Percentiles rank a stretch among this genome's conserved stretches.
Conservation (phyloP, 2,113 vertebrate genomes). For the Epinephelus moara region DNA sequence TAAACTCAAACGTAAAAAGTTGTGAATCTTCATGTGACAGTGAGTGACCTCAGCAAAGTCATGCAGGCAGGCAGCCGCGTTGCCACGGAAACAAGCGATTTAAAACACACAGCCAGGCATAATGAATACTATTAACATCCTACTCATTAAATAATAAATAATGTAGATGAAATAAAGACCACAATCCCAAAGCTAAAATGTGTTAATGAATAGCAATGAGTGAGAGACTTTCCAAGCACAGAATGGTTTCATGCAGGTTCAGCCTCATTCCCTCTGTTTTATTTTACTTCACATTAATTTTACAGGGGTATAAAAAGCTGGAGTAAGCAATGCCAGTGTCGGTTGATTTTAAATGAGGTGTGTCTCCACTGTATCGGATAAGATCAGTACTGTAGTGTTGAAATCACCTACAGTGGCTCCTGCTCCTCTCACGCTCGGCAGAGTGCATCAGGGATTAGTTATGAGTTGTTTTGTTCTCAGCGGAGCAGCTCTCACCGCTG, state of each 20-base stretch:
- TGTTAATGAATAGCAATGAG: constrained; percentile 23
- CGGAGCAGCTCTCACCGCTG: background rate
- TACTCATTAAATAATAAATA: constrained; percentile 46
- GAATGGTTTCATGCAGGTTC: background rate
- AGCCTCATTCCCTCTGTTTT: background rate
- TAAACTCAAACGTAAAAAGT: background rate
- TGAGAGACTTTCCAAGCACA: background rate
- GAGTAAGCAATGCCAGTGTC: background rate
- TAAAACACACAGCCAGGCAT: constrained; percentile 13
- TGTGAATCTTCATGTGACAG: background rate
- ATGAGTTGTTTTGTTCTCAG: background rate
- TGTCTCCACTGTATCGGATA: background rate
- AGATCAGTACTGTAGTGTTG: background rate
- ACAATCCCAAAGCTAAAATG: constrained; percentile 20
- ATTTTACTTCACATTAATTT: constrained; percentile 25
- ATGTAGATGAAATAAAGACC: constrained; percentile 38
- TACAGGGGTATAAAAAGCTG: background rate
- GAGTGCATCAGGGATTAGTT: background rate
- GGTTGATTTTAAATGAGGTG: background rate
- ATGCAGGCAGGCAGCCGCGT: background rate
- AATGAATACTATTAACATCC: constrained; percentile 38
- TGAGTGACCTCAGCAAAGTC: background rate
- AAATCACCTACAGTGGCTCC: background rate
- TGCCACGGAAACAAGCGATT: constrained; percentile 24
- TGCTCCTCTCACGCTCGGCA: background rate